Percentiles rank a stretch among this genome's conserved stretches.
These are phyloP conservation scores for Tethea ocularis DNA, from an alignment of 2,888 invertebrate genomes.

Conservation along the genomic window DNA sequence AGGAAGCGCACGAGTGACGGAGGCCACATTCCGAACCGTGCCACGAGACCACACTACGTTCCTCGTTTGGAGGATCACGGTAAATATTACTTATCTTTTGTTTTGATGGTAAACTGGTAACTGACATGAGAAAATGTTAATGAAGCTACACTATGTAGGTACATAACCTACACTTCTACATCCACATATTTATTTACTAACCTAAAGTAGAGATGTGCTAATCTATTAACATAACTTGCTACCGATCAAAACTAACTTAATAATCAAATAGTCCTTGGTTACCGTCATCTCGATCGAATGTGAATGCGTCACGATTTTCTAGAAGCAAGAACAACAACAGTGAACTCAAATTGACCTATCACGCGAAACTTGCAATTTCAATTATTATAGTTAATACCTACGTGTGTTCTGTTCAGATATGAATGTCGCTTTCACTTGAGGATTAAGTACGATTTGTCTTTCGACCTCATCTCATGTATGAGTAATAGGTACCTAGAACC, in stretches of 20 bases:
- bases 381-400: slow-evolving; percentile 4
- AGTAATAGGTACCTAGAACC: not conserved
- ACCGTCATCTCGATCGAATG: slow-evolving; percentile 16
- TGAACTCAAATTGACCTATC: slow-evolving; percentile 50
- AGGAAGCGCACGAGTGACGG: slow-evolving; percentile 76
- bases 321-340: slow-evolving; percentile 12
- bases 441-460: slow-evolving; percentile 1
- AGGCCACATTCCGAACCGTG: slow-evolving; percentile 91
- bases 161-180: too few relatives aligned
- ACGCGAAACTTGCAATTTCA: slow-evolving; percentile 35
- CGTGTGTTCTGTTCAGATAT: not conserved
- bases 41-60: slow-evolving; percentile 91
- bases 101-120: too few relatives aligned
- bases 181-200: too few relatives aligned
- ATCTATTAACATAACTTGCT: too few relatives aligned
- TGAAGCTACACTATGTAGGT: too few relatives aligned
- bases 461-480: not conserved
- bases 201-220: too few relatives aligned
- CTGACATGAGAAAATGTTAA: too few relatives aligned
- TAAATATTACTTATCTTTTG: slow-evolving; percentile 42
- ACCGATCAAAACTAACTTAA: not conserved
- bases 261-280: slow-evolving; percentile 27
- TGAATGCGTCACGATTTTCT: slow-evolving; percentile 38
- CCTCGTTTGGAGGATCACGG: slow-evolving; percentile 95
- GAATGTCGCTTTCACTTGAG: slow-evolving; percentile 2